These are phyloP conservation scores for Alviniconcha strummeri DNA, from an alignment of 2,888 invertebrate species.

Conservation along the genomic window DNA sequence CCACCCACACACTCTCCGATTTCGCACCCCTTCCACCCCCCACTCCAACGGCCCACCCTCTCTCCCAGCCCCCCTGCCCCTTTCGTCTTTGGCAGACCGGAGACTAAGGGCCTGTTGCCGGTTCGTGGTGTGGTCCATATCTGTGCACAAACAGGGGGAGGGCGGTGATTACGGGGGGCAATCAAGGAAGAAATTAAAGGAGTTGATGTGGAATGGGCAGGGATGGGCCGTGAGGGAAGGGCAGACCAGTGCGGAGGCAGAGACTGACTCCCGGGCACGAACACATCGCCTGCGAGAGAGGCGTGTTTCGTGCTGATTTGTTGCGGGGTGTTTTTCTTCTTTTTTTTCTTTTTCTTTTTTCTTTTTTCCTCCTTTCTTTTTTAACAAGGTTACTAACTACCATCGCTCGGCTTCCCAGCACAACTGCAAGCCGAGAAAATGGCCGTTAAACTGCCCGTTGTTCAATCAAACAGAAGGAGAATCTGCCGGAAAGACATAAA, in stretches of 20 bases:
- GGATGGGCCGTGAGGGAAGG: neutral
- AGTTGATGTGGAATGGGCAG: neutral
- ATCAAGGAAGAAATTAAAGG: slow-evolving; percentile 7
- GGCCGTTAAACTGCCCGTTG: no score
- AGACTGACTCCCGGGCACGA: neutral
- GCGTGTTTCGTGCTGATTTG: neutral
- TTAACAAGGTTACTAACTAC: no score
- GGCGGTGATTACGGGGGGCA: slow-evolving; percentile 3
- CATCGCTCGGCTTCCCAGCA: no score
- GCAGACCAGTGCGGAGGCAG: neutral
- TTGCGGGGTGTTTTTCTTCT: neutral
- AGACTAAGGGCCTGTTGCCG: no score
- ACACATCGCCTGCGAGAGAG: neutral
- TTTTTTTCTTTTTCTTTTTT: no score
- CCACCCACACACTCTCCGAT: no score
- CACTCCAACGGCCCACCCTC: neutral
- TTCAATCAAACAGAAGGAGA: no score
- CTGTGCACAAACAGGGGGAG: neutral
- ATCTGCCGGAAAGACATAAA: no score
- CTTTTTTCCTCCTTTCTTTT: no score
- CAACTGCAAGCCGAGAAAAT: no score
- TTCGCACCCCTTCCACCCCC: neutral
- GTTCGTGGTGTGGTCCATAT: neutral
- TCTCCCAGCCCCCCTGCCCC: neutral
- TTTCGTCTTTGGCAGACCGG: neutral